phyloP scores from a whole-genome alignment of 2,797 vertebrate species.

The Rhabdomys pumilio region DNA sequence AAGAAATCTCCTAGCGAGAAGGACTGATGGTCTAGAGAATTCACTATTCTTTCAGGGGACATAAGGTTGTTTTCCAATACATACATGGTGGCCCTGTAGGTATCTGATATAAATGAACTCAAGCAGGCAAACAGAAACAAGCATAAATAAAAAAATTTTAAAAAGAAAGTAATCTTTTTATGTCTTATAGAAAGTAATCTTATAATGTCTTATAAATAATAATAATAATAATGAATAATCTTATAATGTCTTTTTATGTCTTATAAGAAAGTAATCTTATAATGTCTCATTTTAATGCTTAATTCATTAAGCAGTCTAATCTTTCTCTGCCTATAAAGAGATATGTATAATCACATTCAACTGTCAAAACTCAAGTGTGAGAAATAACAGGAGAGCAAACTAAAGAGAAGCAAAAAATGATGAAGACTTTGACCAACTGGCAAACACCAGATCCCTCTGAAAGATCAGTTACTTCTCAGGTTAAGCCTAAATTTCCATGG shows the following conservation, averaged over 20 bases:
- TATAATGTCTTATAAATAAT: neutral
- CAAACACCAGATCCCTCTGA: neutral
- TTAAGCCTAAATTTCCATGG: neutral
- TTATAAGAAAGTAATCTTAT: neutral
- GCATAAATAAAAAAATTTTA: neutral
- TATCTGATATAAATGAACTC: neutral
- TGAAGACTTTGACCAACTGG: neutral
- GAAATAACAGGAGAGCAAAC: neutral
- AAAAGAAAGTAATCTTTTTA: neutral
- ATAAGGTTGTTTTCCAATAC: neutral
- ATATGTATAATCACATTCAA: neutral
- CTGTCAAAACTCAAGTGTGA: neutral
- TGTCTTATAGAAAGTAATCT: neutral
- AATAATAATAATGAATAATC: neutral
- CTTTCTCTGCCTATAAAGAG: neutral
- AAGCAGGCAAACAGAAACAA: neutral
- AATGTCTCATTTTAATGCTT: neutral
- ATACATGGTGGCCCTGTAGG: neutral
- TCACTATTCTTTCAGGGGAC: neutral
- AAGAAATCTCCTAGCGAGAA: neutral
- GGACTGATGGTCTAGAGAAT: neutral
- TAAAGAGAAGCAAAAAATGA: neutral
- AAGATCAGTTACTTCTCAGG: neutral
- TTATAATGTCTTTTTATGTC: neutral
- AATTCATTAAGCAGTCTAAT: neutral